These are phyloP conservation scores for Cygnus buccinator DNA, from an alignment of 2,113 vertebrate species.

Conservation along the genomic window DNA sequence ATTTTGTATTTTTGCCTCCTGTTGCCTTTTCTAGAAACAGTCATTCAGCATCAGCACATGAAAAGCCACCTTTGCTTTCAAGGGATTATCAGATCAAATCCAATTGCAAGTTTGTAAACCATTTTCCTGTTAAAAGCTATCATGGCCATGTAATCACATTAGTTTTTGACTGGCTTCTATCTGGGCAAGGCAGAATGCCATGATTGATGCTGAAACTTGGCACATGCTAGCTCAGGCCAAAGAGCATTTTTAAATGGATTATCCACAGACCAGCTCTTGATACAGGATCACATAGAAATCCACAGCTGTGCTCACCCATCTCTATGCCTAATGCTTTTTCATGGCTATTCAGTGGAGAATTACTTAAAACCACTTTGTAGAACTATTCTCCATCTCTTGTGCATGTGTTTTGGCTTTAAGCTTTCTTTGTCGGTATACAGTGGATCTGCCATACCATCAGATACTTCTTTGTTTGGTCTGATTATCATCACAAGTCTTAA, in stretches of 20 bases:
- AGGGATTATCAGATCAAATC: constrained; percentile 53
- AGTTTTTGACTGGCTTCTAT: constrained; percentile 34
- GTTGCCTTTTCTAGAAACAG: neutral
- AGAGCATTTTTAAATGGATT: constrained; percentile 61
- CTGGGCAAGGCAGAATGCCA: constrained; percentile 35
- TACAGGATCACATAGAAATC: constrained; percentile 37
- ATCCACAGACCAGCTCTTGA: constrained; percentile 29
- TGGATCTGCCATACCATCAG: neutral
- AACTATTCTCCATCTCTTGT: neutral
- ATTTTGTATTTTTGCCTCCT: neutral
- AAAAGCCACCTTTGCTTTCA: constrained; percentile 43
- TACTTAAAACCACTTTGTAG: neutral
- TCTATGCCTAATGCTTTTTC: constrained; percentile 49
- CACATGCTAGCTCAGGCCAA: constrained; percentile 14
- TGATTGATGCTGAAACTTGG: constrained; percentile 40
- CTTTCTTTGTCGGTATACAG: neutral
- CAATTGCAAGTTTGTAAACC: constrained; percentile 54
- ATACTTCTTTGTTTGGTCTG: neutral
- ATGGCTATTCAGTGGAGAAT: constrained; percentile 26
- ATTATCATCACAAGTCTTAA: neutral
- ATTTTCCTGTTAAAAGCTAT: constrained; percentile 62
- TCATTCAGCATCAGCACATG: neutral
- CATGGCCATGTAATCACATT: constrained; percentile 47
- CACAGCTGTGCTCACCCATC: neutral
- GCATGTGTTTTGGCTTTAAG: neutral